Conservation (phyloP, 2,113 vertebrate genomes). For the Carollia perspicillata region DNA sequence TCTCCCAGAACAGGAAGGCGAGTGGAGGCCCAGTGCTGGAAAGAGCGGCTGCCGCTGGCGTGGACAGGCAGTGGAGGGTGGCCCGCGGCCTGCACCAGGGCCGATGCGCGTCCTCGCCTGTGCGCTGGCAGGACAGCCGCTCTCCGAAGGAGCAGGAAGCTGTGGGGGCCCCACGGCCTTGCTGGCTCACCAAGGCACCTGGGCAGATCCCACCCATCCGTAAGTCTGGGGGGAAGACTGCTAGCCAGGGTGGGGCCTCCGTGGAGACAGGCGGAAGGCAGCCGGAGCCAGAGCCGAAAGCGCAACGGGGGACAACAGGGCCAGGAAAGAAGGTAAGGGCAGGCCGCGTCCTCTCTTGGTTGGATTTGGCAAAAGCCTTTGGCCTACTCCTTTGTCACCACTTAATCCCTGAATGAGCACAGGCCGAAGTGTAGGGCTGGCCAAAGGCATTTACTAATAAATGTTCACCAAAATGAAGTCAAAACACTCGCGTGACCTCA, state of each 20-base stretch:
- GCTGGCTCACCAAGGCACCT: neutral
- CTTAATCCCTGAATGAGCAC: neutral
- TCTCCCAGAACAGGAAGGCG: neutral
- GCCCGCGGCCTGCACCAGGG: neutral
- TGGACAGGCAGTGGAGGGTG: neutral
- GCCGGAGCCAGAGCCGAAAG: neutral
- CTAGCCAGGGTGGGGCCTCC: neutral
- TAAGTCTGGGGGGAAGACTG: neutral
- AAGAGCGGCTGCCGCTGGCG: neutral
- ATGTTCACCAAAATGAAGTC: neutral
- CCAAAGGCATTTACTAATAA: neutral
- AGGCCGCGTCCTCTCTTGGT: neutral
- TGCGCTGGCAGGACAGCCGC: neutral
- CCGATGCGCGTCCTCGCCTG: neutral
- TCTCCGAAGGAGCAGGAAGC: neutral
- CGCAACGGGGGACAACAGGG: fast-evolving
- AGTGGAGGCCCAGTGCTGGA: neutral
- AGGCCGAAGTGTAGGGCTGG: neutral
- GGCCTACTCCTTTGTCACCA: neutral
- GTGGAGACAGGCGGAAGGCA: neutral
- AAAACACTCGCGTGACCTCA: neutral
- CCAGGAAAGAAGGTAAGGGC: neutral
- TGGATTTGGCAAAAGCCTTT: neutral
- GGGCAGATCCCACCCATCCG: neutral
- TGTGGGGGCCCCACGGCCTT: neutral